These are phyloP conservation scores for Eupithecia vulgata DNA, from an alignment of 2,888 invertebrate species.

Conservation along the genomic window DNA sequence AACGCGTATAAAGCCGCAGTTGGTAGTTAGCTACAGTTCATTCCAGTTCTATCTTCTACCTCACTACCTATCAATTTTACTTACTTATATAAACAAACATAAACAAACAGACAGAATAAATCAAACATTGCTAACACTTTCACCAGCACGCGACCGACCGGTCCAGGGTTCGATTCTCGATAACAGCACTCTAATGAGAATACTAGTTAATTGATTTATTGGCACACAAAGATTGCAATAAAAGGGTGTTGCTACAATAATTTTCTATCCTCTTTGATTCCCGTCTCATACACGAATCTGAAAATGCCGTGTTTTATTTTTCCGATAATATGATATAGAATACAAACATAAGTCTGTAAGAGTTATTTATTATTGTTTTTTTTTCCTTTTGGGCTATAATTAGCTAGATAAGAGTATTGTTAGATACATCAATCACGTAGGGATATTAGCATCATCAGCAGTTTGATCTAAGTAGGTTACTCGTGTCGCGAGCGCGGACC, in stretches of 20 bases:
- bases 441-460: no score
- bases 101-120: conserved; percentile 42
- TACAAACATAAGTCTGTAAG: no score
- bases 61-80: neutral
- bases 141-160: conserved; percentile 67
- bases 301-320: neutral
- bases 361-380: neutral
- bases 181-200: conserved; percentile 78
- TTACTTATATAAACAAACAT: conserved; percentile 30
- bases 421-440: no score
- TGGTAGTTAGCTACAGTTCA: neutral
- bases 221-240: conserved; percentile 48
- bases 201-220: conserved; percentile 77
- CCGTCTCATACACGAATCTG: neutral
- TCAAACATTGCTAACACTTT: conserved; percentile 69
- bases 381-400: no score
- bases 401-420: no score
- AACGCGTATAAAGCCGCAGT: neutral
- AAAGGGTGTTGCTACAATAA: conserved; percentile 6
- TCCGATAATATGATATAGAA: neutral
- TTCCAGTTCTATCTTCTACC: neutral
- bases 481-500: no score
- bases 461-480: no score
- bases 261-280: no score
- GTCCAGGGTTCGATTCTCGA: conserved; percentile 77